Base-by-base conservation (phyloP, 2,797 vertebrate genomes). In the Myoxocephalus aenaeus region DNA sequence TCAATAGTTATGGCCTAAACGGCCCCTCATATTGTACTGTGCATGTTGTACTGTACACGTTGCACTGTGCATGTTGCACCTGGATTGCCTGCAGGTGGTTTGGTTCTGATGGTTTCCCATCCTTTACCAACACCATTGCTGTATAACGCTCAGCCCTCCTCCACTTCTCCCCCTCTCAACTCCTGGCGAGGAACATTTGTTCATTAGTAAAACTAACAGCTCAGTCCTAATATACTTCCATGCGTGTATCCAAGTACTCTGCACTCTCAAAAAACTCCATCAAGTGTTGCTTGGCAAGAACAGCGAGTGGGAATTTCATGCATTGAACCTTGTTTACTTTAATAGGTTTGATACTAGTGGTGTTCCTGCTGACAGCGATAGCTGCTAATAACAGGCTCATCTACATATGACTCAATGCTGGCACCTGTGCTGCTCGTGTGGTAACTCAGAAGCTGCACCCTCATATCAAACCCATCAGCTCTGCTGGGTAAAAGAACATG, bases 311-410 rank as follows among this genome's bases (percentile, higher is more conserved):
- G 57, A 71, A 75, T 82, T 79, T 53, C 40, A 62, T 73, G 69
- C 67, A 3, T 40, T 76, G 80, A 84, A 85, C 77, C 85, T 79
- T 83, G 87, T 85, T 86, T 87, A 66, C 62, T 88, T 85, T 61
- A 73, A 67, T 58, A 36, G 42, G 61, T 80, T 73, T 73, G 36
- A 73, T 81, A 70, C 54, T 70, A 27, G 54, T 11, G 0, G 72
- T 75, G 72, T 69, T 83, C 32, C 73, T 75, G 73, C 71, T 54
- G 58, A 69, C 53, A 54, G 67, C 66, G 82, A 59, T 74, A 81
- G 80, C 79, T 68, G 73, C 73, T 80, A 73, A 85, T 79, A 86
- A 76, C 62, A 25, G n/a, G n/a, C n/a, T n/a, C 61, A 1, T 71
- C 18, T 85, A 77, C 70, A 82, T 83, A 44, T 65, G 79, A 84